These are phyloP conservation scores for Lamprotornis superbus DNA, from an alignment of 2,113 vertebrate genomes.

Conservation along the genomic window DNA sequence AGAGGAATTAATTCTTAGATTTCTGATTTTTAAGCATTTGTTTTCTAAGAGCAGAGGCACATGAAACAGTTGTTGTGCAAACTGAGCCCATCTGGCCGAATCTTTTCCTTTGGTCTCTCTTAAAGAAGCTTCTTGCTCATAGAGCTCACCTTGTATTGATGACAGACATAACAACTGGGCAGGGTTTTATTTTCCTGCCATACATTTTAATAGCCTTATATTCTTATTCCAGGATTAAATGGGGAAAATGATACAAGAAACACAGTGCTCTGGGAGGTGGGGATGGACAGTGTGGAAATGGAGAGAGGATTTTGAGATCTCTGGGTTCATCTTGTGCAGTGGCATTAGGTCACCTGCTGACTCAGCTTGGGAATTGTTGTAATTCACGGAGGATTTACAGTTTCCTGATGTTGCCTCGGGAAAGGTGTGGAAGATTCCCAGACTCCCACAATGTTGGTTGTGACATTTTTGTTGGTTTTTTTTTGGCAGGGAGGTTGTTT, in stretches of 20 bases:
- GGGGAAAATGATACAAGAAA: background rate
- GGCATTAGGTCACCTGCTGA: background rate
- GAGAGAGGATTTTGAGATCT: background rate
- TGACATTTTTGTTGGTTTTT: background rate
- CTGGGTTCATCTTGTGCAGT: background rate
- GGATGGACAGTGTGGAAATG: background rate
- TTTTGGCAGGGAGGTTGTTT: background rate
- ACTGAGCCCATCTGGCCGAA: background rate
- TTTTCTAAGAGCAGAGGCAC: background rate
- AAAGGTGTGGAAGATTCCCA: background rate
- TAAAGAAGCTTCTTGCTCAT: background rate
- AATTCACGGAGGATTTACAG: background rate
- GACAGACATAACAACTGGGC: background rate
- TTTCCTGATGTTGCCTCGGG: background rate
- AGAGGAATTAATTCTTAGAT: slow-evolving; percentile 48
- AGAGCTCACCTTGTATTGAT: background rate
- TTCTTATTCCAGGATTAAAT: background rate
- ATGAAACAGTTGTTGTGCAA: slow-evolving; percentile 14
- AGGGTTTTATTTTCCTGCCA: background rate
- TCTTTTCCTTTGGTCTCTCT: background rate
- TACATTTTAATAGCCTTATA: background rate
- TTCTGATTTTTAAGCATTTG: slow-evolving; percentile 47
- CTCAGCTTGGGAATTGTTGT: background rate
- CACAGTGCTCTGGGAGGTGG: background rate
- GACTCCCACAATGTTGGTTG: background rate